phyloP scores from a whole-genome alignment of 2,113 vertebrate genomes.

The Pongo abelii region DNA sequence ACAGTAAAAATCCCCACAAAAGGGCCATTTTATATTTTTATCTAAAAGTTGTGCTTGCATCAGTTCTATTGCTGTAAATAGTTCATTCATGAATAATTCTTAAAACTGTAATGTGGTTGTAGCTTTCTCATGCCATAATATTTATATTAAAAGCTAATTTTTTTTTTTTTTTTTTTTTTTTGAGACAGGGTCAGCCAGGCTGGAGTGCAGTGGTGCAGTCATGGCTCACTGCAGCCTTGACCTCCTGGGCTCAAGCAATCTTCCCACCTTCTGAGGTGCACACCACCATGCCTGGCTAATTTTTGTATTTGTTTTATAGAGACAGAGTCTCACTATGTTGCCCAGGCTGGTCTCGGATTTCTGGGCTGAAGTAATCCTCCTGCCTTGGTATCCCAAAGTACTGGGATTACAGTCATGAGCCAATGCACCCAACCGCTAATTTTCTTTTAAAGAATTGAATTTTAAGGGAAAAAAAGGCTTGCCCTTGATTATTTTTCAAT shows the following conservation, averaged over 20 bases:
- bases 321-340: no score
- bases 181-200: no score
- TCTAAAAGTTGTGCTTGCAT: not conserved
- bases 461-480: not conserved
- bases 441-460: conserved; percentile 53
- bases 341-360: no score
- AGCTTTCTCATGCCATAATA: not conserved
- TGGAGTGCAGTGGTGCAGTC: no score
- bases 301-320: no score
- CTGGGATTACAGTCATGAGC: no score
- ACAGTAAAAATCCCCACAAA: not conserved
- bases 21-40: not conserved
- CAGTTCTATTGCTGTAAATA: not conserved
- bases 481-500: not conserved
- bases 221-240: no score
- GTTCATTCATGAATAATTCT: conserved; percentile 28
- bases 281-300: no score
- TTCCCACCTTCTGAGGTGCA: no score
- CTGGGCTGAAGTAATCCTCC: no score
- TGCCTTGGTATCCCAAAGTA: no score
- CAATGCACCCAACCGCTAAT: not conserved
- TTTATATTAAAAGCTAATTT: conserved; percentile 21
- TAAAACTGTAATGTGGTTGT: not conserved
- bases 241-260: no score
- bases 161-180: not conserved